Evolutionary conservation across 1,140 invertebrate genomes (phyloP).

Genomic region (Leptinotarsa texana): DNA sequence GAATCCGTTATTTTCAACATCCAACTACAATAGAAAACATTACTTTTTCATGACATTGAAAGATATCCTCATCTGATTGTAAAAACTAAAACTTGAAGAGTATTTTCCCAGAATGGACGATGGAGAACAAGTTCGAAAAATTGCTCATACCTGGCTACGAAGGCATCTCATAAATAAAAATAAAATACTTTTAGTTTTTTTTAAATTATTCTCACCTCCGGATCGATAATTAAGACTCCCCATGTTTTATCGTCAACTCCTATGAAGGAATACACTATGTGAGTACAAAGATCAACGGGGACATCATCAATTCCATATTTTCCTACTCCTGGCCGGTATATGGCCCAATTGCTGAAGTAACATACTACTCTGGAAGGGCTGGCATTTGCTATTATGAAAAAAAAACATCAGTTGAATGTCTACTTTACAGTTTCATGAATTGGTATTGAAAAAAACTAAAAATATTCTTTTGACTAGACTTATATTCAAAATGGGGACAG

Average conservation of each 20-base stretch:
- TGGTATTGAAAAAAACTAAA: too few relatives aligned
- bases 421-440: too few relatives aligned
- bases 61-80: too few relatives aligned
- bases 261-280: constrained; percentile 89
- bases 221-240: constrained; percentile 78
- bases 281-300: constrained; percentile 81
- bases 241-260: constrained; percentile 79
- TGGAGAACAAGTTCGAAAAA: too few relatives aligned
- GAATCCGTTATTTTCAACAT: constrained; percentile 77
- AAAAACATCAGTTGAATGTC: too few relatives aligned
- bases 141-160: too few relatives aligned
- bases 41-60: too few relatives aligned
- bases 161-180: too few relatives aligned
- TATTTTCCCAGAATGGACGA: too few relatives aligned
- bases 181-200: neutral
- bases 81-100: too few relatives aligned
- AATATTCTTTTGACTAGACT: too few relatives aligned
- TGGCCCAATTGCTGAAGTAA: constrained; percentile 91
- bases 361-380: constrained; percentile 71
- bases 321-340: constrained; percentile 81
- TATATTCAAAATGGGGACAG: too few relatives aligned
- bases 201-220: constrained; percentile 62
- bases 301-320: constrained; percentile 82
- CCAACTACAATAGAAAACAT: constrained; percentile 58
- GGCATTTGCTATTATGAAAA: constrained; percentile 16